A percentile compares a stretch with the other conserved stretches of the same genome.
phyloP scores from a whole-genome alignment of 2,113 vertebrate species.

The Austrofundulus limnaeus region DNA sequence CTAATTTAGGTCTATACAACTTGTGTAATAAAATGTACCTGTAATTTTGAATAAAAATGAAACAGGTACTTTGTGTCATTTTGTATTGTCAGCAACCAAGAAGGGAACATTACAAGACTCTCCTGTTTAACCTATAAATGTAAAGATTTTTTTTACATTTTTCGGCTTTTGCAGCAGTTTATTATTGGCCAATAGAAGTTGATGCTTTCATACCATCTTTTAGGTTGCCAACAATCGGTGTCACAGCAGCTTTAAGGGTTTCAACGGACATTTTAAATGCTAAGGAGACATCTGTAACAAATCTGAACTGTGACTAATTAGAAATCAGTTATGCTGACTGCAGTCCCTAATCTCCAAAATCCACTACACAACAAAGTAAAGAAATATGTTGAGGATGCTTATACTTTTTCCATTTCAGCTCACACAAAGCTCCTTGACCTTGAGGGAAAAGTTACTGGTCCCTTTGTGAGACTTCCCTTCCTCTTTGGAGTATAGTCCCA shows the following conservation, averaged over 20 bases:
- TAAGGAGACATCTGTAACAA: slow-evolving; percentile 26
- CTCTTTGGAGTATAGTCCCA: slow-evolving; percentile 36
- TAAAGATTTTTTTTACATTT: background rate
- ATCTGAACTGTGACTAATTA: slow-evolving; percentile 59
- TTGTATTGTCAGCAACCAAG: background rate
- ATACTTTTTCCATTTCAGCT: slow-evolving; percentile 32
- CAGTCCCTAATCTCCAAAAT: slow-evolving; percentile 31
- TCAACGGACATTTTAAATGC: slow-evolving; percentile 20
- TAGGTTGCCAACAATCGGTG: slow-evolving; percentile 26
- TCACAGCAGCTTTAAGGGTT: slow-evolving; percentile 30
- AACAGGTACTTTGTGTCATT: background rate
- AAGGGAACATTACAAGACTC: background rate
- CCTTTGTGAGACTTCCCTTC: slow-evolving; percentile 44
- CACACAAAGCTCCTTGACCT: slow-evolving; percentile 64
- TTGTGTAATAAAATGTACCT: background rate
- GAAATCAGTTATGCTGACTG: slow-evolving; percentile 19
- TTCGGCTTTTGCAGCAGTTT: background rate
- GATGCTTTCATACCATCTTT: background rate
- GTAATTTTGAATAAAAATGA: background rate
- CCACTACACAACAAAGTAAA: slow-evolving; percentile 6
- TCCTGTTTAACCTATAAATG: background rate
- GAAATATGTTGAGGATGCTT: slow-evolving; percentile 26
- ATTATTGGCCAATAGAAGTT: background rate
- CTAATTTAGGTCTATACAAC: background rate
- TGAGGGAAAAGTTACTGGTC: slow-evolving; percentile 50